Conservation (phyloP, 2,797 vertebrate species). For the Danio jaintianensis region DNA sequence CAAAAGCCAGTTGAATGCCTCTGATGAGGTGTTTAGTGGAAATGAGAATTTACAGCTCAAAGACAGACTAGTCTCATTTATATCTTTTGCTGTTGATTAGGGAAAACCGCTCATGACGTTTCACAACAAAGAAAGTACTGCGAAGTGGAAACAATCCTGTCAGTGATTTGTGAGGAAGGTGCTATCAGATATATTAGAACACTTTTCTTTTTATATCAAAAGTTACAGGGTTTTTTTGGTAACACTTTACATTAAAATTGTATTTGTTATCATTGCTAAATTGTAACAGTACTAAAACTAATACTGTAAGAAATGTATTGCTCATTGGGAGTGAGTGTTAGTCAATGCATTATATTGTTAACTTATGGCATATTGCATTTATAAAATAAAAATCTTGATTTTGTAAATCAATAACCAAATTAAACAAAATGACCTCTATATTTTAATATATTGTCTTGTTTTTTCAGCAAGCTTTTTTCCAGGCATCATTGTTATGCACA, state of each 20-base stretch:
- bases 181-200: slow-evolving; percentile 55
- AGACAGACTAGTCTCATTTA: slow-evolving; percentile 78
- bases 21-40: slow-evolving; percentile 85
- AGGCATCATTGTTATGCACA: background rate
- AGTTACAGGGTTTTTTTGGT: background rate
- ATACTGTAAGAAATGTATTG: too few relatives aligned
- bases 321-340: too few relatives aligned
- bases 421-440: too few relatives aligned
- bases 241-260: too few relatives aligned
- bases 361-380: too few relatives aligned
- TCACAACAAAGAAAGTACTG: slow-evolving; percentile 64
- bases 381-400: too few relatives aligned
- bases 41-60: slow-evolving; percentile 78
- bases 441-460: too few relatives aligned
- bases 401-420: too few relatives aligned
- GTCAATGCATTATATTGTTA: too few relatives aligned
- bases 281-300: too few relatives aligned
- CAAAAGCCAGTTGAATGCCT: slow-evolving; percentile 79
- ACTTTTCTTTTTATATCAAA: slow-evolving; percentile 3
- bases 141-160: slow-evolving; percentile 61
- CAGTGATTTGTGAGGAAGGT: slow-evolving; percentile 57
- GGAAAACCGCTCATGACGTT: slow-evolving; percentile 71
- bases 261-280: too few relatives aligned
- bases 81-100: slow-evolving; percentile 73
- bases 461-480: background rate